These are phyloP conservation scores for Lordiphosa fenestrarum DNA, from an alignment of 2,888 invertebrate genomes.

Conservation along the genomic window DNA sequence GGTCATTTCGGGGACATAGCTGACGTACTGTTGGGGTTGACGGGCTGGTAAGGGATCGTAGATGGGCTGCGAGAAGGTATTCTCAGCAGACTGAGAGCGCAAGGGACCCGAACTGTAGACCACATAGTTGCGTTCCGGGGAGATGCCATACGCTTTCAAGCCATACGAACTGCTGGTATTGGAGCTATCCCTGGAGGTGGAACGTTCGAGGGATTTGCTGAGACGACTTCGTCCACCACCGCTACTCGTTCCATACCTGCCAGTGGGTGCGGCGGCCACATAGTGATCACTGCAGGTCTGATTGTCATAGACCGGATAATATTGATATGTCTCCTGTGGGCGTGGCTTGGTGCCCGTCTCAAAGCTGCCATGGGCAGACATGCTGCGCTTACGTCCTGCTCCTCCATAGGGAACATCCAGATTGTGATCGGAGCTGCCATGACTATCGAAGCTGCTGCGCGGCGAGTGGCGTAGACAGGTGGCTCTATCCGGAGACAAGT, in stretches of 20 bases:
- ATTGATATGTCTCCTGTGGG: slow-evolving; percentile 77
- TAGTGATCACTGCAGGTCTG: slow-evolving; percentile 79
- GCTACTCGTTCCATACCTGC: slow-evolving; percentile 41
- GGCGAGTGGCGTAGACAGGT: slow-evolving; percentile 78
- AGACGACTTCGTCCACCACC: slow-evolving; percentile 52
- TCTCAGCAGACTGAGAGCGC: slow-evolving; percentile 80
- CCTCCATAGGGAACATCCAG: slow-evolving; percentile 67
- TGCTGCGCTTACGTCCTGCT: slow-evolving; percentile 76
- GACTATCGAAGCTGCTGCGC: slow-evolving; percentile 79
- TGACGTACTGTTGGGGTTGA: slow-evolving; percentile 41
- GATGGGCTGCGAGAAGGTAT: slow-evolving; percentile 77
- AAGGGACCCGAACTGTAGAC: slow-evolving; percentile 76
- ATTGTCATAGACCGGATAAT: slow-evolving; percentile 79
- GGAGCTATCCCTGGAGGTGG: slow-evolving; percentile 79
- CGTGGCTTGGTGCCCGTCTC: slow-evolving; percentile 66
- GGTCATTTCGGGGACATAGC: slow-evolving; percentile 48
- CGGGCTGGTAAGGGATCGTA: slow-evolving; percentile 81
- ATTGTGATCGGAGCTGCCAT: slow-evolving; percentile 77
- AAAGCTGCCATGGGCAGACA: slow-evolving; percentile 79
- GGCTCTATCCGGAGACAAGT: slow-evolving; percentile 78
- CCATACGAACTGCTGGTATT: slow-evolving; percentile 73
- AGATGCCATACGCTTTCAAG: slow-evolving; percentile 68
- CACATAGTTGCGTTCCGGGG: slow-evolving; percentile 78
- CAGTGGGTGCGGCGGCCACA: slow-evolving; percentile 72
- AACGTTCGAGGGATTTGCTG: slow-evolving; percentile 80